Conservation (phyloP, 2,113 vertebrate species). For the Tursiops truncatus region DNA sequence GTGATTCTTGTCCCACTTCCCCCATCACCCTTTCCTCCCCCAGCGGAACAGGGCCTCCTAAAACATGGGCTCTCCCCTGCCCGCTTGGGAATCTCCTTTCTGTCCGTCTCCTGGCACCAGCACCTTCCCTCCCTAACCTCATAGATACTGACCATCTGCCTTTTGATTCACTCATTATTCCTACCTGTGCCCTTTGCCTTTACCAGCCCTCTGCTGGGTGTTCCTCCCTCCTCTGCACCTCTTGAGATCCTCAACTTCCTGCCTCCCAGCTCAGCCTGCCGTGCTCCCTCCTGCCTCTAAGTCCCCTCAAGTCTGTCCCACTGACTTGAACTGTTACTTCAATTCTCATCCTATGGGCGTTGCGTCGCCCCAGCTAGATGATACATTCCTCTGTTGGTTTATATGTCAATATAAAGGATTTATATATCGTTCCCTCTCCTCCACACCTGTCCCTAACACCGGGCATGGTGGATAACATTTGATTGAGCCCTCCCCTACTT, state of each 20-base stretch:
- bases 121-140: not conserved
- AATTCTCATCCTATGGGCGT: not conserved
- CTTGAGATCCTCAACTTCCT: not conserved
- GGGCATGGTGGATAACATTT: not conserved
- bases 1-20: not conserved
- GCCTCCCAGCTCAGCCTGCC: not conserved
- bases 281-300: not conserved
- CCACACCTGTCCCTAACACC: not conserved
- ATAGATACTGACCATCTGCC: not conserved
- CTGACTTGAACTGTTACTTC: not conserved
- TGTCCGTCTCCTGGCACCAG: not conserved
- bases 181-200: not conserved
- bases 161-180: not conserved
- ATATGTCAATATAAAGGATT: not conserved
- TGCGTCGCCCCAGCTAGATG: not conserved
- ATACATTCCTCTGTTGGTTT: not conserved
- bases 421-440: not conserved
- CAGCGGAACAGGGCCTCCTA: not conserved
- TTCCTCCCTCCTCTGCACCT: not conserved
- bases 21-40: not conserved
- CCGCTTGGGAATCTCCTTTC: not conserved
- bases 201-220: not conserved
- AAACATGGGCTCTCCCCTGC: not conserved
- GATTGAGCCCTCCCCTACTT: not conserved
- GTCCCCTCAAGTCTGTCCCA: not conserved